Evolutionary conservation across 2,797 vertebrate species (phyloP), one percentile per base, ranked within the genome.

Genomic region (Columba guinea): DNA sequence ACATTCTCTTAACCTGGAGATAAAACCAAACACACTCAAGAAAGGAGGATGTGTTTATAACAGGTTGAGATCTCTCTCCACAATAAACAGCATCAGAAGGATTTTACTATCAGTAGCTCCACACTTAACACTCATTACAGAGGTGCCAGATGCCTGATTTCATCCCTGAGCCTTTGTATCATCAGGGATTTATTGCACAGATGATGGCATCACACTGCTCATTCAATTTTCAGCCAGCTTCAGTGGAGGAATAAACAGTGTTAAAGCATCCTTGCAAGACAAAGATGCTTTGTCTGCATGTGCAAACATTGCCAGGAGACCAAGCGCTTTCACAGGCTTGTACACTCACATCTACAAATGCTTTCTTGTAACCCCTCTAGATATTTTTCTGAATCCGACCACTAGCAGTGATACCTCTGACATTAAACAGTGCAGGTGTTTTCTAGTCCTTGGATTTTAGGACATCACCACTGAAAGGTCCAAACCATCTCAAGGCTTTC

Each of bases 1-100:
- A 81, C 58, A 90, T 39, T 69, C 59, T 63, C 74, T 91, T 93
- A 94, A 93, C 69, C 46, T 84, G 67, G 51, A 96, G 78, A 82
- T 87, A 87, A 87, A 95, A 73, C 63, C 70, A 96, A 73, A 70
- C 81, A 63, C 34, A 13, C 39, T 87, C 63, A 73, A 65, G 78
- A 84, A 79, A 35, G 62, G 87, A 88, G 27, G 52, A 68, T 63
- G 58, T 37, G 59, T 84, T 96, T 64, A 3, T 89, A 74, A 76
- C 85, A 90, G 53, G 48, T 85, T 76, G 80, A 78, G 59, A 83
- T 96, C 82, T 93, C 73, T 70, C 58, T 94, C 65, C 71, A 89
- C 74, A 84, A 58, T 46, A 77, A 77, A 41, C 64, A 93, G 63
- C 46, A 70, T 44, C 78, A 92, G 79, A 86, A 84, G 52, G 48